phyloP scores from a whole-genome alignment of 2,888 invertebrate genomes.

The Morinoia aosen region DNA sequence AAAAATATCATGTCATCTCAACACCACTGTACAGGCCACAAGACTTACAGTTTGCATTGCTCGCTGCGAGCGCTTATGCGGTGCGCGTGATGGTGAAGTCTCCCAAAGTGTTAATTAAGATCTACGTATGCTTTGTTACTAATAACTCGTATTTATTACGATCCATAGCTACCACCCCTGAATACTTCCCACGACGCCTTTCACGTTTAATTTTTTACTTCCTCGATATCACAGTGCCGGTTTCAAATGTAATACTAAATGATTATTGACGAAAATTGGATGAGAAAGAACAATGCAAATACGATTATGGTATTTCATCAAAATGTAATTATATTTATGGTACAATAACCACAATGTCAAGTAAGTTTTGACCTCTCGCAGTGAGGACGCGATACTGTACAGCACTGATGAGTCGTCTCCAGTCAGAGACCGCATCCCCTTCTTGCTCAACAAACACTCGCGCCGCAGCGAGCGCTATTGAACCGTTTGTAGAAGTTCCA shows the following conservation, averaged over 20 bases:
- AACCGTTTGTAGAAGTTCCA: conserved; percentile 31
- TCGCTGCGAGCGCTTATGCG: too few relatives aligned
- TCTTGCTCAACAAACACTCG: conserved; percentile 14
- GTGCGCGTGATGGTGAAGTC: too few relatives aligned
- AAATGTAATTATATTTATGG: neutral
- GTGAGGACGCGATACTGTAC: neutral
- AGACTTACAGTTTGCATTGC: too few relatives aligned
- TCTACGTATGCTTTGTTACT: neutral
- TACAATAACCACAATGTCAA: neutral
- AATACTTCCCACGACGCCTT: neutral
- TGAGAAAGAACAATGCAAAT: neutral
- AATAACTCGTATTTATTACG: neutral
- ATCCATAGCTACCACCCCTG: neutral
- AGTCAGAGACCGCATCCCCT: neutral
- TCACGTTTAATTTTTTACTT: neutral
- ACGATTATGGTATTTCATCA: neutral
- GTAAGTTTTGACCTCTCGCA: too few relatives aligned
- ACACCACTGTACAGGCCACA: too few relatives aligned
- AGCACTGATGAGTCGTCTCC: neutral
- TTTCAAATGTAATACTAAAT: neutral
- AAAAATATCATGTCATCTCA: too few relatives aligned
- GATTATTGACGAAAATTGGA: neutral
- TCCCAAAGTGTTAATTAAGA: too few relatives aligned
- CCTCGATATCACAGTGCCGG: neutral
- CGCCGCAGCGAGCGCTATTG: neutral